phyloP scores from a whole-genome alignment of 2,113 vertebrate species.

The Tonatia bakeri region DNA sequence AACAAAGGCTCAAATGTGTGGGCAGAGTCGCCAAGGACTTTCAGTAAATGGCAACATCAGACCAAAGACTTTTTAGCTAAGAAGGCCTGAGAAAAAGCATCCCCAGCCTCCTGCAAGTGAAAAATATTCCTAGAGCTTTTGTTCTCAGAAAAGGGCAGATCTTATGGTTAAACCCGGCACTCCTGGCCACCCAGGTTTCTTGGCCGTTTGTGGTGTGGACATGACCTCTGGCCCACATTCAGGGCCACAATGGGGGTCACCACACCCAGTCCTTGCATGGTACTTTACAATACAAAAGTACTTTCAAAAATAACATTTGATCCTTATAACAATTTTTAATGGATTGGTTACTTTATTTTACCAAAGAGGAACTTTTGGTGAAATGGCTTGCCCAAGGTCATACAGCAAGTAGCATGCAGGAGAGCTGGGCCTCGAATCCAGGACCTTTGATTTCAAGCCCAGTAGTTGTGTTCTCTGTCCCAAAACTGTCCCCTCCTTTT shows the following conservation, averaged over 20 bases:
- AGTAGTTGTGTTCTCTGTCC: not conserved
- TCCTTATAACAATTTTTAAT: not conserved
- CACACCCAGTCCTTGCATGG: not conserved
- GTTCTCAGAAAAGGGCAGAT: not conserved
- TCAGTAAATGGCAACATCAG: not conserved
- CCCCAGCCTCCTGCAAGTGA: not conserved
- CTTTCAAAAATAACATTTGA: not conserved
- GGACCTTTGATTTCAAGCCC: not conserved
- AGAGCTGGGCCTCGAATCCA: not conserved
- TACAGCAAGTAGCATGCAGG: not conserved
- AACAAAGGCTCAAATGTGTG: not conserved
- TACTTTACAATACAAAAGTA: not conserved
- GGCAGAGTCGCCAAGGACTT: not conserved
- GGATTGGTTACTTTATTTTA: not conserved
- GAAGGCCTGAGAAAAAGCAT: not conserved
- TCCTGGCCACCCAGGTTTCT: not conserved
- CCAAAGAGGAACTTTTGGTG: not conserved
- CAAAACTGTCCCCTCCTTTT: not conserved
- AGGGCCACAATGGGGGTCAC: not conserved
- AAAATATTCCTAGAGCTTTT: not conserved
- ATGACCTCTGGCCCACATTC: not conserved
- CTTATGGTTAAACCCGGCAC: not conserved
- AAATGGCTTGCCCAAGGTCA: not conserved
- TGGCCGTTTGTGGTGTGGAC: not conserved
- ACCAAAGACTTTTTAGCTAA: not conserved